Evolutionary conservation across 2,888 invertebrate species (phyloP).

Genomic region (Papilio elwesi): DNA sequence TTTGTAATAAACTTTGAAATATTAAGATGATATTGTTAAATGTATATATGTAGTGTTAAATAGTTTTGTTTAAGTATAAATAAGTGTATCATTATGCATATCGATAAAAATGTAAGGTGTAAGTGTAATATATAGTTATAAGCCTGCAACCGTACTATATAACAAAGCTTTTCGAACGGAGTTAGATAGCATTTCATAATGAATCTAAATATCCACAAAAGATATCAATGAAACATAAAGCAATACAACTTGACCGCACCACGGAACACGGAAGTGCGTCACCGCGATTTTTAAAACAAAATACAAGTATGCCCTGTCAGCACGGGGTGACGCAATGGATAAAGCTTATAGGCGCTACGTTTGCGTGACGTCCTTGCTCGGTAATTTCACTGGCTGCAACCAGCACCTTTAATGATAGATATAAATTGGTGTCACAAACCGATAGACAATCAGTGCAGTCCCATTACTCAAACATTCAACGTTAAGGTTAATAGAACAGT

Average conservation of each 20-base stretch:
- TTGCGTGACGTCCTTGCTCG: conserved; percentile 76
- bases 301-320: conserved; percentile 46
- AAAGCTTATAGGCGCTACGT: conserved; percentile 71
- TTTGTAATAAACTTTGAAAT: too few relatives aligned
- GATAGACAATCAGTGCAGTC: conserved; percentile 68
- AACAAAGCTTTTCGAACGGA: too few relatives aligned
- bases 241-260: neutral
- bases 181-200: too few relatives aligned
- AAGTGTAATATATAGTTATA: too few relatives aligned
- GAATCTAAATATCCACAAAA: neutral
- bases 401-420: conserved; percentile 69
- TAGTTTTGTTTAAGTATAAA: too few relatives aligned
- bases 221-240: neutral
- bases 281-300: neutral
- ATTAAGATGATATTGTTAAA: too few relatives aligned
- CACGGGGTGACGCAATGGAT: conserved; percentile 62
- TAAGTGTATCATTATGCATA: too few relatives aligned
- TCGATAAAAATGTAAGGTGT: too few relatives aligned
- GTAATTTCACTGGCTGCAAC: conserved; percentile 79
- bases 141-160: too few relatives aligned
- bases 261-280: neutral
- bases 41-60: too few relatives aligned
- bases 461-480: conserved; percentile 70
- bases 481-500: conserved; percentile 44
- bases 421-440: conserved; percentile 73